Conservation (phyloP, 2,888 invertebrate genomes). For the Rhogogaster chlorosoma region DNA sequence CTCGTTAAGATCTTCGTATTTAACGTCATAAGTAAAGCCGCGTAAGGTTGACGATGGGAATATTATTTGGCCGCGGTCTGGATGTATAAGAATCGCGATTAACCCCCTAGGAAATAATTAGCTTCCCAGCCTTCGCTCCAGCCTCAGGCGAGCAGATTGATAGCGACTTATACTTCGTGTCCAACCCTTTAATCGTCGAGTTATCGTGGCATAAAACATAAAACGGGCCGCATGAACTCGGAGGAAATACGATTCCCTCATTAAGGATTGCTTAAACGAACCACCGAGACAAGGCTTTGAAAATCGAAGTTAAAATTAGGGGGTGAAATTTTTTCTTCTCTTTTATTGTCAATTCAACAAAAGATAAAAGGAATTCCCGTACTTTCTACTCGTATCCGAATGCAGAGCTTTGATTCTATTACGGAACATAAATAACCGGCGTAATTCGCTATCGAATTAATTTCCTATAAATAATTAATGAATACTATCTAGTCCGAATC, state of each 20-base stretch:
- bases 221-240: background rate
- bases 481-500: background rate
- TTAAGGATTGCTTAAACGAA: conserved; percentile 23
- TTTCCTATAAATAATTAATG: background rate
- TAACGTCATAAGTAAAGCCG: background rate
- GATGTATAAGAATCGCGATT: conserved; percentile 12
- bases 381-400: background rate
- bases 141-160: background rate
- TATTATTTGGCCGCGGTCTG: conserved; percentile 26
- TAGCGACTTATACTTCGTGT: background rate
- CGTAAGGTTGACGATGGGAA: conserved; percentile 6
- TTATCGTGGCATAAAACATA: background rate
- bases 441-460: background rate
- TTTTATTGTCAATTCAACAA: background rate
- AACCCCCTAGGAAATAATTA: conserved; percentile 31
- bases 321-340: background rate
- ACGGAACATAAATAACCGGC: background rate
- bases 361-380: background rate
- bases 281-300: conserved; percentile 35
- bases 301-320: background rate
- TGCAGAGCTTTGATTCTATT: background rate
- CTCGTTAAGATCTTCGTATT: conserved; percentile 33
- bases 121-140: background rate
- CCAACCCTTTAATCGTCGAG: conserved; percentile 29
- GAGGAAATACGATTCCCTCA: conserved; percentile 33